A percentile compares a stretch with the other conserved stretches of the same genome.
These are phyloP conservation scores for Patella pellucida DNA, from an alignment of 2,888 invertebrate genomes.

Conservation along the genomic window DNA sequence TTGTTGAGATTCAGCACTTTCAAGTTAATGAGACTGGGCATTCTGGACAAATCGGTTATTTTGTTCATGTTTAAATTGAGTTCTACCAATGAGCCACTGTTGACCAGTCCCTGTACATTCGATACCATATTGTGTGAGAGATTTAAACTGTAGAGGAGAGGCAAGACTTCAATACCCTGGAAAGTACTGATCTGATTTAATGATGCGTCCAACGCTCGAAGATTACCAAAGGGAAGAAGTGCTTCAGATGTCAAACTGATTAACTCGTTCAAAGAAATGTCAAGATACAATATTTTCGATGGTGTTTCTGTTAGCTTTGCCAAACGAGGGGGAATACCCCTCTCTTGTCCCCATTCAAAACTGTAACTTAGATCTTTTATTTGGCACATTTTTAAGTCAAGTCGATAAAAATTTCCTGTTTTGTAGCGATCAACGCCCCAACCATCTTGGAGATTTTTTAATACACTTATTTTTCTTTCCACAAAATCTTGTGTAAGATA, in stretches of 20 bases:
- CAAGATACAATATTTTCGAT: constrained; percentile 51
- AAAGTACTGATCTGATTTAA: constrained; percentile 61
- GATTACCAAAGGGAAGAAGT: constrained; percentile 49
- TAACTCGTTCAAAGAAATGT: constrained; percentile 63
- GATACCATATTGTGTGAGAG: constrained; percentile 60
- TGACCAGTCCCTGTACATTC: constrained; percentile 49
- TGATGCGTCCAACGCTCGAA: constrained; percentile 59
- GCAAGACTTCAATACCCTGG: constrained; percentile 57
- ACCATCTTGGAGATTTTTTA: constrained; percentile 39
- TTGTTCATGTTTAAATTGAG: constrained; percentile 62
- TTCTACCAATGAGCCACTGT: constrained; percentile 45
- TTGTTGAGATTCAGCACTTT: constrained; percentile 59
- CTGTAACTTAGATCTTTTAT: constrained; percentile 50
- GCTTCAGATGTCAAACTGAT: constrained; percentile 49
- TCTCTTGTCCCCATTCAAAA: constrained; percentile 63
- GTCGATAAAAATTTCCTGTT: constrained; percentile 49
- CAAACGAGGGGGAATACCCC: constrained; percentile 39
- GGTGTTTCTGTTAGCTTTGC: constrained; percentile 47
- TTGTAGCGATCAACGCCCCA: constrained; percentile 48
- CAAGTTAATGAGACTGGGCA: constrained; percentile 58
- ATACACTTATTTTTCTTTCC: constrained; percentile 40
- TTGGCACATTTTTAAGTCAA: constrained; percentile 67
- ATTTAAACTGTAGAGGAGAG: constrained; percentile 52
- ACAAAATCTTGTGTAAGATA: constrained; percentile 53
- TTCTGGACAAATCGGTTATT: constrained; percentile 51